Evolutionary conservation across 2,113 vertebrate genomes (phyloP), one percentile per base, ranked within the genome.

Genomic region (Takifugu bimaculatus): DNA sequence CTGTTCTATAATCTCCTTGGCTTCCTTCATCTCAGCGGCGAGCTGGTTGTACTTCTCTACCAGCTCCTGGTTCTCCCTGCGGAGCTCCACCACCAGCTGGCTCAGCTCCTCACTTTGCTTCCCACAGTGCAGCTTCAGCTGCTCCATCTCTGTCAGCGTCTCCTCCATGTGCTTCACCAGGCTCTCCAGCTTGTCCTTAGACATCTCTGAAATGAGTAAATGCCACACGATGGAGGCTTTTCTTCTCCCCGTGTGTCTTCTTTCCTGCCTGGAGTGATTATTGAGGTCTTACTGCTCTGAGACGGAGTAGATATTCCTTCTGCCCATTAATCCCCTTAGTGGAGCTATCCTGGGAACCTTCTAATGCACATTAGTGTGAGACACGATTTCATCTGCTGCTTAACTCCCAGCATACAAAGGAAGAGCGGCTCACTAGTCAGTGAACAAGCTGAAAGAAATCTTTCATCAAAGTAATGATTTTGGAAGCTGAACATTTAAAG

Each of bases 131-230:
- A 86, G 74, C 84, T 95, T 95, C 72, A 96, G 87, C 77, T 94
- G 93, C 86, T 94, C 93, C 74, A 94, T 93, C 81, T 94, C 93
- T 0, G 87, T 84, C 13, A 95, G 90, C 61, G 93, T 94, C 70
- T 93, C 90, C 86, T 95, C 94, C 92, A 94, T 93, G 78, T 90
- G 92, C 82, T 91, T 92, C 78, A 94, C 92, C 79, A 95, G 81
- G 0, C 89, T 88, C 74, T 95, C 94, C 77, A 95, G 85, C 67
- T 94, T 93, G 55, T 95, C 93, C 70, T 85, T 92, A 3, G 93
- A 94, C 93, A 94, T 94, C 55, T 70, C 57, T 15, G 29, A 13
- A 3, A 13, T 2, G 39, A 35, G 55, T 13, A 29, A 51, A 12
- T 50, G 50, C 32, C 4, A 28, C 53, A 68, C 35, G 4, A 0